These are phyloP conservation scores for Urocitellus parryii DNA, from an alignment of 2,113 vertebrate species.

Conservation along the genomic window DNA sequence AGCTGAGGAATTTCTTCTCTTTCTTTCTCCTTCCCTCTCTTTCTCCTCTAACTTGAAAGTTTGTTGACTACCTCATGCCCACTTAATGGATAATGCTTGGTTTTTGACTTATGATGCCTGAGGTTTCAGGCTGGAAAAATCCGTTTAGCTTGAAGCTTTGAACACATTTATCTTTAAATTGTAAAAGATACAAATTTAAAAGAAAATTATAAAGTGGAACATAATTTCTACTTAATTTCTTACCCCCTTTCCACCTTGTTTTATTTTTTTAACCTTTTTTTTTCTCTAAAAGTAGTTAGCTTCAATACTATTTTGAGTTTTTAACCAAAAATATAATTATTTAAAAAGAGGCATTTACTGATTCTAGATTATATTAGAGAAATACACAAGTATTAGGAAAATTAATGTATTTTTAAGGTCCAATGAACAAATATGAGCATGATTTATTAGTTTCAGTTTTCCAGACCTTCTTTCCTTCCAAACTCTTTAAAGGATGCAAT, in stretches of 20 bases:
- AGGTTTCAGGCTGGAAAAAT: background rate
- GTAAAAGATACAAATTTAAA: background rate
- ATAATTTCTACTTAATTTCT: background rate
- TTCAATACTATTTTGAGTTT: background rate
- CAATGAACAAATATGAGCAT: background rate
- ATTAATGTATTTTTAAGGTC: background rate
- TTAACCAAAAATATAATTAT: background rate
- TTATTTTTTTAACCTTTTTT: background rate
- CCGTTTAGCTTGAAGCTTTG: background rate
- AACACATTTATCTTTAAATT: background rate
- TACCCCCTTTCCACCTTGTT: background rate
- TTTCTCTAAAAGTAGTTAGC: background rate
- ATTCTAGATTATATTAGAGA: constrained; percentile 19
- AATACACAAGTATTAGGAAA: background rate
- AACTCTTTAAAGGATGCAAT: background rate
- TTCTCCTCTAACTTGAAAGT: background rate
- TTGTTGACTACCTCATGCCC: background rate
- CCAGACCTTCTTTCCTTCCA: background rate
- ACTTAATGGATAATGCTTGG: background rate
- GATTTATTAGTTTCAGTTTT: background rate
- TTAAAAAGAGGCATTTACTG: background rate
- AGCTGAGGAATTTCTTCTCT: background rate
- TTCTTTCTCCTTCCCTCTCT: background rate
- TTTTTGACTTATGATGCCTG: background rate
- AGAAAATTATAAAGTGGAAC: background rate